Base-by-base conservation (phyloP, 2,797 vertebrate species). In the Smutsia temminckii region DNA sequence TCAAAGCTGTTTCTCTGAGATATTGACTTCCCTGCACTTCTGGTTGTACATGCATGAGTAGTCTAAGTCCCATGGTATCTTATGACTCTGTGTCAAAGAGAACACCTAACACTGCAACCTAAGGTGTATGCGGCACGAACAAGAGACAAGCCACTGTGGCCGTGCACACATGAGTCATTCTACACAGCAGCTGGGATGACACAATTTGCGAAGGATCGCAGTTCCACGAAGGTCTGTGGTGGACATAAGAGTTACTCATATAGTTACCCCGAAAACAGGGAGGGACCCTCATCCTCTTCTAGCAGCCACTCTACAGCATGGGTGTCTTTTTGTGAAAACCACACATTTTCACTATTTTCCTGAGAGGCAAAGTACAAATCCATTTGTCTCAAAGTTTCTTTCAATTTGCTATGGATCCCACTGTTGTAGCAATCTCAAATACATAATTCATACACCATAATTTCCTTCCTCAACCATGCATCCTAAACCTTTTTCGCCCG, bases 1-100 rank as follows among this genome's bases (percentile, higher is more conserved):
- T 94, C 64, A 95, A 91, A 86, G 14, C 40, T 61, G 40, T 93
- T 78, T 85, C 40, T 21, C 10, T 12, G 55, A 90, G 61, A 40
- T 80, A 55, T 72, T 85, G 93, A 95, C 16, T 68, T 83, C 23
- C 12, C 9, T 71, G 5, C 0, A 29, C 5, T 74, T 92, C 29
- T 91, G 46, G 32, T 64, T 86, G 34, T 6, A 40, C 17, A 46
- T 20, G 8, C 34, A 63, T 32, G 46, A 69, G 34, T 27, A 74
- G 12, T 34, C 5, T 7, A 92, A 86, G n/a, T 68, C 13, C 17
- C 1, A 8, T 51, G 20, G 7, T 51, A 23, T 55, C 42, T 7
- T 34, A 37, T 7, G 3, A 89, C 29, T 71, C 12, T 71, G n/a
- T 8, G 5, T 4, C 20, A 51, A 61, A 85, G 20, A 91, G 27